Conservation (phyloP, 1,140 invertebrate genomes). For the Heliothis subflexa region DNA sequence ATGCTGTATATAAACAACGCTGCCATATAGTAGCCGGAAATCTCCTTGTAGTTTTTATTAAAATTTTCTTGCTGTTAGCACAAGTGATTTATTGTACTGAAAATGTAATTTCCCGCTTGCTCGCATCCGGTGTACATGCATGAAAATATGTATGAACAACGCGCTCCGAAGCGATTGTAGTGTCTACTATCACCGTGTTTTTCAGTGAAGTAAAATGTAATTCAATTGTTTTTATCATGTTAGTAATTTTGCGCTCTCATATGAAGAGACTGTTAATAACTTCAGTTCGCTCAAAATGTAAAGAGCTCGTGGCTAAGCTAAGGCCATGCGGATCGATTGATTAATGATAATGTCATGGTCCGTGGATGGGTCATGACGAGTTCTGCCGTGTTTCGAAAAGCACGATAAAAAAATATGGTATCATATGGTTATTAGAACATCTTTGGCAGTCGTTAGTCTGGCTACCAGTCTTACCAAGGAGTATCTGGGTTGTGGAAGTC, state of each 20-base stretch:
- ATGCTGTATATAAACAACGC: not conserved
- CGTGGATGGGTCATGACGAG: too few species aligned
- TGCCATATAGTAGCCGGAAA: not conserved
- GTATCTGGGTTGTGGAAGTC: too few species aligned
- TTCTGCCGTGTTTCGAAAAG: too few species aligned
- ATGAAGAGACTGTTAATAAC: not conserved
- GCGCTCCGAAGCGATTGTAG: conserved; percentile 19
- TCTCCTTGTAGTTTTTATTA: conserved; percentile 19
- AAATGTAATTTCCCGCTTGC: conserved; percentile 31
- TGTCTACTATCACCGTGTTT: conserved; percentile 3
- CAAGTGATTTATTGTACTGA: conserved; percentile 34
- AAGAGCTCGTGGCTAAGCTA: not conserved
- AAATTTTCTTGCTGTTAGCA: conserved; percentile 29
- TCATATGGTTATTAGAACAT: too few species aligned
- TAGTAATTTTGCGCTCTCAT: too few species aligned
- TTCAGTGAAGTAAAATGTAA: not conserved
- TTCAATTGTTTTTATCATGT: not conserved
- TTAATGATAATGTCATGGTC: too few species aligned
- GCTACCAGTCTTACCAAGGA: too few species aligned
- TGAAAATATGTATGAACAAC: conserved; percentile 34
- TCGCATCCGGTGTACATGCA: conserved; percentile 24
- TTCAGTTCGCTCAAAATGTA: not conserved
- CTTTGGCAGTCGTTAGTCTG: too few species aligned
- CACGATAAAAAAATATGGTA: too few species aligned
- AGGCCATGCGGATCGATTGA: too few species aligned